Evolutionary conservation across 2,797 vertebrate species (phyloP), one percentile per base, ranked within the genome.

Genomic region (Botia kubotai): DNA sequence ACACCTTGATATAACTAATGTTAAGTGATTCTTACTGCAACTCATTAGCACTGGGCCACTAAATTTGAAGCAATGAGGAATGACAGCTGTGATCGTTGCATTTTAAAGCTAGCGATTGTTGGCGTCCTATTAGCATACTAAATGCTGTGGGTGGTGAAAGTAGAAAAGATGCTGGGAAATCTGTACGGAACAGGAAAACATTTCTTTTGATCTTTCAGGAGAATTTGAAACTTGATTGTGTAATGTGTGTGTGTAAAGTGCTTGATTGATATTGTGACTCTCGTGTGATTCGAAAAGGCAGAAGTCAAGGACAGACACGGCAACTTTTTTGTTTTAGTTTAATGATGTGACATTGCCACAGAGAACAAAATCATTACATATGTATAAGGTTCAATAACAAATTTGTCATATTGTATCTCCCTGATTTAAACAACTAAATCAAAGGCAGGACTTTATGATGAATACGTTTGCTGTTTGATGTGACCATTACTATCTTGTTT

Each of bases 181-280:
- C 74, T 72, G 58, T 75, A 46, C 48, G 75, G 60, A 83, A 57
- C 6, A 33, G 77, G 69, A 57, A 17, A 33, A 4, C 55, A 58
- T 66, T 21, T 57, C 52, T 78, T 84, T 83, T 62, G 11, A 55
- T 80, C 84, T 79, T 86, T 75, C 66, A 65, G 33, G 43, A 80
- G 65, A 78, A 65, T 84, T 84, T 72, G 23, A 76, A 77, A 76
- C 29, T 63, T 71, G 33, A 33, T 81, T 14, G 21, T 36, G 14
- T 70, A 50, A 67, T 50, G 39, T 77, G 72, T 84, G 82, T 80
- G 74, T 73, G 73, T 46, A 39, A 21, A 17, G 62, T 78, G 60
- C 14, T 53, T 58, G 65, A 70, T 50, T 58, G 1, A 33, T 26
- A 21, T 65, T 76, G 39, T 76, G 36, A 39, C 36, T 17, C 53